Conservation (phyloP, 2,797 vertebrate species). For the Cossypha heuglini region DNA sequence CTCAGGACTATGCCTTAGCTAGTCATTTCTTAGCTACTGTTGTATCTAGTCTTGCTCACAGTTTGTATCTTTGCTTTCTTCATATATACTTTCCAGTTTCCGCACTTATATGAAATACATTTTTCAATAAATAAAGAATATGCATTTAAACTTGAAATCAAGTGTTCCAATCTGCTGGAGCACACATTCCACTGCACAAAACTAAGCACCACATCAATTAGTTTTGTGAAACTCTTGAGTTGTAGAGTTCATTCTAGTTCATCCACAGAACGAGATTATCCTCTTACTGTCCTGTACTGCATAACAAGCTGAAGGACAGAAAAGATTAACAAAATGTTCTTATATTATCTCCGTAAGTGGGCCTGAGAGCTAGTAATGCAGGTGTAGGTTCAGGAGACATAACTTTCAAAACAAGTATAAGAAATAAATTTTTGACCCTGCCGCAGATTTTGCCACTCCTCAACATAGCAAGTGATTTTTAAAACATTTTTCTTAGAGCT, state of each 20-base stretch:
- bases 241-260: not conserved
- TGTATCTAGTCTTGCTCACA: not conserved
- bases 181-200: not conserved
- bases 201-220: not conserved
- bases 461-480: not conserved
- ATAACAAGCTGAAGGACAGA: not conserved
- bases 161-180: not conserved
- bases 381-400: not conserved
- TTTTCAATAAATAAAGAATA: not conserved
- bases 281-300: not conserved
- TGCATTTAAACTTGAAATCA: not conserved
- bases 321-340: not conserved
- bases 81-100: not conserved
- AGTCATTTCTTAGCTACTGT: not conserved
- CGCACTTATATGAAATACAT: not conserved
- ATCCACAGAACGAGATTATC: not conserved
- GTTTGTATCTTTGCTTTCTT: not conserved
- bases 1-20: not conserved
- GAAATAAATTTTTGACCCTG: not conserved
- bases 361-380: not conserved
- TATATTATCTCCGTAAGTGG: not conserved
- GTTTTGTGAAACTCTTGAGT: not conserved
- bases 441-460: not conserved
- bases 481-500: not conserved
- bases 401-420: not conserved